These are phyloP conservation scores for Ophion obscuratus DNA, from an alignment of 2,888 invertebrate genomes.

Conservation along the genomic window DNA sequence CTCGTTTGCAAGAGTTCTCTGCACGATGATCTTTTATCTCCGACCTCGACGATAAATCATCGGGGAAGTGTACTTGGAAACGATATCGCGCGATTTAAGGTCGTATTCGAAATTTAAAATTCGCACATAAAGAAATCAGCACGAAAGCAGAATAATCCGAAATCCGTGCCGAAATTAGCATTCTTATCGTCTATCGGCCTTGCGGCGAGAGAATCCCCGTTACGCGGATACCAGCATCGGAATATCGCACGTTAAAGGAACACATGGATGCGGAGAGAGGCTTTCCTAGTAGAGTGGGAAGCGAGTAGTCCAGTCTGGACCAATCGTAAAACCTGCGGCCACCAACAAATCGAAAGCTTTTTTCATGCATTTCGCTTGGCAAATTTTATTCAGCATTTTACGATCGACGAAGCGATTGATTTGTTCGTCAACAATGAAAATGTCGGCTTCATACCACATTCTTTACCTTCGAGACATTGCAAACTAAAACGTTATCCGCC, in stretches of 20 bases:
- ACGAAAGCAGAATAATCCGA: slow-evolving; percentile 44
- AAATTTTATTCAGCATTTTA: slow-evolving; percentile 2
- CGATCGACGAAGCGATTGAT: neutral
- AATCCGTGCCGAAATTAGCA: slow-evolving; percentile 65
- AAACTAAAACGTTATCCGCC: neutral
- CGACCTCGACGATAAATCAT: neutral
- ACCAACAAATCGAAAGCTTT: neutral
- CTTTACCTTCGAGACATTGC: neutral
- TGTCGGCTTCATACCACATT: neutral
- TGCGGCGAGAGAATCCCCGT: slow-evolving; percentile 54
- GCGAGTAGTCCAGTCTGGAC: neutral
- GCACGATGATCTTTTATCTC: slow-evolving; percentile 37
- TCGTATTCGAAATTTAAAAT: slow-evolving; percentile 21
- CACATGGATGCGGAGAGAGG: slow-evolving; percentile 10
- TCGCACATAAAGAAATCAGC: slow-evolving; percentile 19
- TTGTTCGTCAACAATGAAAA: neutral
- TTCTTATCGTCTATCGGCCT: slow-evolving; percentile 65
- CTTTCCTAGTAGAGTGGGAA: neutral
- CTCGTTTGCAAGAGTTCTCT: neutral
- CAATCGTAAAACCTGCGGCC: neutral
- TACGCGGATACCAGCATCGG: slow-evolving; percentile 37
- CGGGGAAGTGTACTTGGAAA: slow-evolving; percentile 33
- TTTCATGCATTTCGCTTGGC: neutral
- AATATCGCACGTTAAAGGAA: slow-evolving; percentile 22
- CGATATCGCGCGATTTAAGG: slow-evolving; percentile 22